Conservation (phyloP, 2,888 invertebrate species). For the Melinaea menophilus region DNA sequence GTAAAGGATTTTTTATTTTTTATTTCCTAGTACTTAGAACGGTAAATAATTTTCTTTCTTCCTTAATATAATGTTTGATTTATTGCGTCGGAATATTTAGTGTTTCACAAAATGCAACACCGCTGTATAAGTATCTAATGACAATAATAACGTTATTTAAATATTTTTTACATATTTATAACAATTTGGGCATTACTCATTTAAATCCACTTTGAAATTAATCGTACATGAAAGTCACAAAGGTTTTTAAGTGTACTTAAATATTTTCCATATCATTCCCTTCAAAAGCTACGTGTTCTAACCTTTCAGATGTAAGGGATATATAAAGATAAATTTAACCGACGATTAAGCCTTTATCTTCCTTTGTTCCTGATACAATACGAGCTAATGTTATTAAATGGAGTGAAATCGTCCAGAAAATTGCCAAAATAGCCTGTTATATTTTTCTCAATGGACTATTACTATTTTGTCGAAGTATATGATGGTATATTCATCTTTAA, state of each 20-base stretch:
- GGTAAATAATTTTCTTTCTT: constrained; percentile 13
- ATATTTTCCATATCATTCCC: constrained; percentile 14
- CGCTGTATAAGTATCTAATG: no score
- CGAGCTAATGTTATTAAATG: constrained; percentile 27
- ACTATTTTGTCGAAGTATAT: background rate
- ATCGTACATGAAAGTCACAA: background rate
- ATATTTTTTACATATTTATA: no score
- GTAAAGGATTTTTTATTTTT: constrained; percentile 26
- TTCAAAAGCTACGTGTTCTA: constrained; percentile 4
- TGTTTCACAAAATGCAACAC: background rate
- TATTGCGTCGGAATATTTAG: background rate
- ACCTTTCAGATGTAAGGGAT: background rate
- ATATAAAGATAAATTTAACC: constrained; percentile 16
- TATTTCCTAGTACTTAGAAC: constrained; percentile 13
- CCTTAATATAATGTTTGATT: constrained; percentile 5
- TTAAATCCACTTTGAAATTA: background rate
- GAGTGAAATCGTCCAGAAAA: constrained; percentile 15
- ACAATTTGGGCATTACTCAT: no score
- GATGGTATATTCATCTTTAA: background rate
- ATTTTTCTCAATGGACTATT: no score
- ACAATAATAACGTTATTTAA: no score
- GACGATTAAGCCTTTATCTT: constrained; percentile 23
- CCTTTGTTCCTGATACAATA: constrained; percentile 27
- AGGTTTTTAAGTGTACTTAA: background rate
- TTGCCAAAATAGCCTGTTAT: background rate